These are phyloP conservation scores for Amphiprion percula DNA, from an alignment of 2,113 vertebrate genomes.

Conservation along the genomic window DNA sequence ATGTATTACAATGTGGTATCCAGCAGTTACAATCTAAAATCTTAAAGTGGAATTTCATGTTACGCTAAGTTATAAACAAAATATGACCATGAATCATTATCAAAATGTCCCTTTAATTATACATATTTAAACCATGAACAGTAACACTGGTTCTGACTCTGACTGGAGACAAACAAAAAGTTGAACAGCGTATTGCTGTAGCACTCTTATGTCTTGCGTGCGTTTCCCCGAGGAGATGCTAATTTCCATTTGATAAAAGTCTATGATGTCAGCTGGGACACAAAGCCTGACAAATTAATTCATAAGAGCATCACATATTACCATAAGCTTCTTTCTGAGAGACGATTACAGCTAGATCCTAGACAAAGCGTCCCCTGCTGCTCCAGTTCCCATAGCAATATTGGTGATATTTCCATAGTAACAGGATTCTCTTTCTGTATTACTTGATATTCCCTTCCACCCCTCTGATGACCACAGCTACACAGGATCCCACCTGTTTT, in stretches of 20 bases:
- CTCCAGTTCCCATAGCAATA: slow-evolving; percentile 76
- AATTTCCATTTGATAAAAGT: slow-evolving; percentile 76
- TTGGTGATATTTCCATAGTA: slow-evolving; percentile 70
- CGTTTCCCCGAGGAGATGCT: slow-evolving; percentile 58
- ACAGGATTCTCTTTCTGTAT: slow-evolving; percentile 51
- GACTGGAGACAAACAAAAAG: slow-evolving; percentile 27
- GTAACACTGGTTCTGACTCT: neutral
- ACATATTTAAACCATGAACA: slow-evolving; percentile 1
- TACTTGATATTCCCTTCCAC: neutral
- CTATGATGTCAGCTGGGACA: slow-evolving; percentile 73
- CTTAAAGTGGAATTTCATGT: neutral
- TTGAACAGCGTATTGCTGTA: slow-evolving; percentile 20
- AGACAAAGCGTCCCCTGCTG: slow-evolving; percentile 57
- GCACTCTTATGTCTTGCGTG: slow-evolving; percentile 32
- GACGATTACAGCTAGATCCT: slow-evolving; percentile 67
- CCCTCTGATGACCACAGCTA: slow-evolving; percentile 19
- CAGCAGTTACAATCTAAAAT: neutral
- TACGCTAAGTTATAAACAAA: neutral
- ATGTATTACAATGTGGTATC: too few species aligned
- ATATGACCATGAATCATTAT: too few species aligned
- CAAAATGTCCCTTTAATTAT: slow-evolving; percentile 14
- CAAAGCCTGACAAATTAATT: slow-evolving; percentile 79
- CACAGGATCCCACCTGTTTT: slow-evolving; percentile 66
- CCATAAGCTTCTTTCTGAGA: slow-evolving; percentile 78
- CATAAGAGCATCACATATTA: slow-evolving; percentile 78